Base-by-base conservation (phyloP, 2,888 invertebrate species). In the Trimorus sp. region DNA sequence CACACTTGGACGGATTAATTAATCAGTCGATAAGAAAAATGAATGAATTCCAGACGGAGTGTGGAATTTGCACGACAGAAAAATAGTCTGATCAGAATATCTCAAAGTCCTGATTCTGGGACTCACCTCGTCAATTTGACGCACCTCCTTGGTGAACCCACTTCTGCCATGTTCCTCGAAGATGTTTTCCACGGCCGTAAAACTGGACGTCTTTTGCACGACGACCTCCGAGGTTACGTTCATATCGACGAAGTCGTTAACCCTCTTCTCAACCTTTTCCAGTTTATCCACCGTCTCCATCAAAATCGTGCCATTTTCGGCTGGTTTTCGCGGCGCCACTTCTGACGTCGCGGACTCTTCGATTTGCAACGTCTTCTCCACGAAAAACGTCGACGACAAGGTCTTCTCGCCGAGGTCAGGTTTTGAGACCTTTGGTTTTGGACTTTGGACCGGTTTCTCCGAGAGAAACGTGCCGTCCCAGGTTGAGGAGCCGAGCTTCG, bases 81-180 rank as follows among this genome's bases (percentile, higher is more conserved):
- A 26, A 3, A 3, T 26, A 26, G 26, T 26, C 4, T 26, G 26
- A 4, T 26, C 4, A 26, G 26, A 26, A 26, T 3, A 26, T 26
- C 26, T 26, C 26, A 26, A 26, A 26, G 26, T 26, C 26, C 45
- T 12, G 8, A 12, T 12, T 36, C 45, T 3, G 16, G 11, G 49
- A 85, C 90, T 90, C 83, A 91, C 90, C 89, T 83, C 83, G 77
- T 89, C 88, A 7, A 58, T 65, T 73, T 87, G 85, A 62, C 85
- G 87, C 40, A 83, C 92, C 87, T 93, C 91, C 68, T 91, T 92
- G 36, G 90, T 90, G 84, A 92, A 92, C 85, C 93, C 93, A 79
- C 92, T 93, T 88, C 93, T 92, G 73, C 93, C 92, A 86, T 90
- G 93, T 86, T 94, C 93, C 70, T 93, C 93, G 88, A 82, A 65